Evolutionary conservation across 2,797 vertebrate species (phyloP).

Genomic region (Spinus olivaceus): DNA sequence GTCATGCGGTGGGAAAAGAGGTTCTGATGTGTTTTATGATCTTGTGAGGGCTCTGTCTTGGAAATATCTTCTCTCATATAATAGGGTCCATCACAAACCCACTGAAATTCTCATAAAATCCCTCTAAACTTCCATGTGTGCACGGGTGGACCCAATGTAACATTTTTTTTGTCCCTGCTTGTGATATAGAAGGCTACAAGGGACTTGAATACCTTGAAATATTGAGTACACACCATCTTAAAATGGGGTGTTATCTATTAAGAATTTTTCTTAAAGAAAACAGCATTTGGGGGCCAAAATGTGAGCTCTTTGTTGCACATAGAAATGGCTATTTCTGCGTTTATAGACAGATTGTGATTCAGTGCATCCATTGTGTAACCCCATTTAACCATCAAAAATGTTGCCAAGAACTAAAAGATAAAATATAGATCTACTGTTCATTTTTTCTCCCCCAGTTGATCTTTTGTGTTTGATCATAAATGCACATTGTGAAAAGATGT

Average conservation of each 20-base stretch:
- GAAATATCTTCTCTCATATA: background rate
- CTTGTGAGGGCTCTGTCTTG: background rate
- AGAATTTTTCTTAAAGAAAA: background rate
- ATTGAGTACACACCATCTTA: background rate
- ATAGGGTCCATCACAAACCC: background rate
- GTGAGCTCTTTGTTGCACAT: background rate
- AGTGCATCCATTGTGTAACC: background rate
- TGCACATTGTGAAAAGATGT: conserved; percentile 84
- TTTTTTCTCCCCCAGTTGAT: conserved; percentile 68
- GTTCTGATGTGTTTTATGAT: background rate
- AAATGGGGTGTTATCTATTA: background rate
- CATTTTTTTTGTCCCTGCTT: background rate
- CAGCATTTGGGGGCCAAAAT: background rate
- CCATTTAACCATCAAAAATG: conserved; percentile 59
- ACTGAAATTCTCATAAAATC: background rate
- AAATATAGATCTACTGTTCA: conserved; percentile 67
- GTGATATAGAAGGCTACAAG: background rate
- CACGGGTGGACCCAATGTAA: fast-evolving
- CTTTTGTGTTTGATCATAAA: conserved; percentile 82
- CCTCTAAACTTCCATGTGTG: background rate
- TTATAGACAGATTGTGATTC: conserved; percentile 28
- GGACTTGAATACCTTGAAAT: background rate
- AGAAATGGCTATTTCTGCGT: conserved; percentile 20
- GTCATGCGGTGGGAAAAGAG: background rate
- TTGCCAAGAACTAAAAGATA: conserved; percentile 65